Percentiles rank a stretch among this genome's conserved stretches.
phyloP scores from a whole-genome alignment of 2,113 vertebrate genomes.

The Aramus guarauna region DNA sequence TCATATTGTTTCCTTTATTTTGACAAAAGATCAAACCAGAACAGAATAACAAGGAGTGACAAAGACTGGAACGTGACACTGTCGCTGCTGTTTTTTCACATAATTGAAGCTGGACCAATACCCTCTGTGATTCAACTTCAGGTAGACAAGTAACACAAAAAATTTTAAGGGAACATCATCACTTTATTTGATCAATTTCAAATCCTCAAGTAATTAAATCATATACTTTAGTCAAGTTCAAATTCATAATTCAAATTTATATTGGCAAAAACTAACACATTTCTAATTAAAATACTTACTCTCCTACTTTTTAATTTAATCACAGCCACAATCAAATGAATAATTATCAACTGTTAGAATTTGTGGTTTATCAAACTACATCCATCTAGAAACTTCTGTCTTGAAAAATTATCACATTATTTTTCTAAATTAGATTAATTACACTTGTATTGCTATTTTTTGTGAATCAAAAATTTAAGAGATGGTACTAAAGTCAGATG shows the following conservation, averaged over 20 bases:
- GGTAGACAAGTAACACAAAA: background rate
- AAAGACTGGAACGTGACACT: background rate
- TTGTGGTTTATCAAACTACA: background rate
- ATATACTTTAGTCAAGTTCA: background rate
- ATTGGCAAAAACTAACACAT: background rate
- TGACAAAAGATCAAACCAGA: background rate
- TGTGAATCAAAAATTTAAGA: background rate
- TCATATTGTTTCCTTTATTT: background rate
- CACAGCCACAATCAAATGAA: background rate
- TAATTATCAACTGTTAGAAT: background rate
- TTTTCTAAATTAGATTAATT: background rate
- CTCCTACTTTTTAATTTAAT: background rate
- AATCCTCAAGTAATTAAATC: background rate
- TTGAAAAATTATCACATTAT: background rate
- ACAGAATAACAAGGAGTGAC: background rate
- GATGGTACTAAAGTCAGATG: background rate
- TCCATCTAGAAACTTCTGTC: background rate
- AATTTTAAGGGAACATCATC: background rate
- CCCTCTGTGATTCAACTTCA: background rate
- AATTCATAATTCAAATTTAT: background rate
- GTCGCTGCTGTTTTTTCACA: background rate
- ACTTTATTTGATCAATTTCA: background rate
- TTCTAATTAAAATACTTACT: background rate
- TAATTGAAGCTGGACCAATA: background rate
- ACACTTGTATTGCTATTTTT: background rate